phyloP scores from a whole-genome alignment of 2,888 invertebrate species.

The Hetaerina titia region DNA sequence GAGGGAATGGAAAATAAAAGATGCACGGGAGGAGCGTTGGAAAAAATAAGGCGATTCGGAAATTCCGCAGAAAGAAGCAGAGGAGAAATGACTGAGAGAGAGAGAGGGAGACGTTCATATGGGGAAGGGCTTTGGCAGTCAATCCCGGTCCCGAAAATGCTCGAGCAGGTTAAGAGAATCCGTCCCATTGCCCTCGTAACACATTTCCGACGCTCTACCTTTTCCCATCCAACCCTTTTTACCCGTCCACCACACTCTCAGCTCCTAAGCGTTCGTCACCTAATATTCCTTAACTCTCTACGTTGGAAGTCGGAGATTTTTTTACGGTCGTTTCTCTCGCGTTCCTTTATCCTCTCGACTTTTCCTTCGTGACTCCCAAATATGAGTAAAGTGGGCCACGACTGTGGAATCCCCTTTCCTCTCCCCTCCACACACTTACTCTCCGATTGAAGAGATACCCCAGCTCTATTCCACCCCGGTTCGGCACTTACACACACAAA shows the following conservation, averaged over 20 bases:
- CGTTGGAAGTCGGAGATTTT: not conserved
- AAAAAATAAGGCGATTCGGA: not conserved
- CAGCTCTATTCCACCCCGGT: too few species aligned
- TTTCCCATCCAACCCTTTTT: not conserved
- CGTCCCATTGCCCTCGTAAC: not conserved
- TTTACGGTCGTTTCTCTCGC: not conserved
- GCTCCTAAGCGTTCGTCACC: conserved; percentile 12
- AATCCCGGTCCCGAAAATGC: not conserved
- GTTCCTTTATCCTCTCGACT: not conserved
- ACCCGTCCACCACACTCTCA: not conserved
- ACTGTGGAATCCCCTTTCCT: not conserved
- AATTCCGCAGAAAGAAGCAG: not conserved
- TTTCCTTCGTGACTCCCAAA: not conserved
- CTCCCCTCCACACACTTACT: too few species aligned
- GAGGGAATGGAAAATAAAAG: not conserved
- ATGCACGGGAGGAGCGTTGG: too few species aligned
- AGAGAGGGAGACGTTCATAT: not conserved
- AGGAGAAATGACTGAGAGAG: not conserved
- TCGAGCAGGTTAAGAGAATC: not conserved
- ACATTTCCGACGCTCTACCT: not conserved
- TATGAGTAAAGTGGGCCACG: not conserved
- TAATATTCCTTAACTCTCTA: not conserved
- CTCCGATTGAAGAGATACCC: not conserved
- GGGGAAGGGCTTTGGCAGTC: not conserved
- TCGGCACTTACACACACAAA: not conserved